Evolutionary conservation across 1,140 invertebrate genomes (phyloP).

Genomic region (Eciton burchellii): DNA sequence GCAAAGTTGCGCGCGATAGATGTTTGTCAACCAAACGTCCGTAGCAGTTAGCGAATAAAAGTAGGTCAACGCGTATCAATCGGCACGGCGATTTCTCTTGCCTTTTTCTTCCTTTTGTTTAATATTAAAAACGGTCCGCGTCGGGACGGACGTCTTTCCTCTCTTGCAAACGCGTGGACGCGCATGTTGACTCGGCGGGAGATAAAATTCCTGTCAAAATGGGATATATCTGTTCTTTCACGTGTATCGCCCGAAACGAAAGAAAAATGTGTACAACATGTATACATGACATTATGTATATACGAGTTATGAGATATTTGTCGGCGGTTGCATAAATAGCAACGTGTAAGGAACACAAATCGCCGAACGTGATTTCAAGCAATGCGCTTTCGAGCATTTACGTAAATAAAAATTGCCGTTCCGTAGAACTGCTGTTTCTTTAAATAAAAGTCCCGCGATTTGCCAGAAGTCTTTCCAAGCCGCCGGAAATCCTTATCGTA

Average conservation of each 20-base stretch:
- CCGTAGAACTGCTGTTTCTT: not conserved
- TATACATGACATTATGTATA: not conserved
- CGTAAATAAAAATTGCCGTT: conserved; percentile 6
- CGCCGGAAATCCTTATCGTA: not conserved
- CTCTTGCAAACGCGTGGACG: not conserved
- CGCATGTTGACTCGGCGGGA: too few species aligned
- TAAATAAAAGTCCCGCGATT: not conserved
- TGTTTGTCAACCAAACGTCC: conserved; percentile 22
- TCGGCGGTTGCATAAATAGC: not conserved
- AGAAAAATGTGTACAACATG: not conserved
- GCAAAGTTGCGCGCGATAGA: conserved; percentile 4
- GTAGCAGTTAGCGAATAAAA: conserved; percentile 1
- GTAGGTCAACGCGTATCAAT: conserved; percentile 16
- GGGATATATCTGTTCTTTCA: conserved; percentile 21
- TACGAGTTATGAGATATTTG: not conserved
- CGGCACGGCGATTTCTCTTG: conserved; percentile 3
- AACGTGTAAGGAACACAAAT: not conserved
- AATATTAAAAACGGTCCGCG: not conserved
- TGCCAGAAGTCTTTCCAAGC: not conserved
- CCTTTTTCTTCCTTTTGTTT: not conserved
- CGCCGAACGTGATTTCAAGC: not conserved
- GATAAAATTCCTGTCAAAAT: not conserved
- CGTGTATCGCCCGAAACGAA: not conserved
- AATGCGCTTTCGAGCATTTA: not conserved
- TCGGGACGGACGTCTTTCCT: conserved; percentile 18